Base-by-base conservation (phyloP, 2,888 invertebrate genomes). In the Drosophila stalkeri region DNA sequence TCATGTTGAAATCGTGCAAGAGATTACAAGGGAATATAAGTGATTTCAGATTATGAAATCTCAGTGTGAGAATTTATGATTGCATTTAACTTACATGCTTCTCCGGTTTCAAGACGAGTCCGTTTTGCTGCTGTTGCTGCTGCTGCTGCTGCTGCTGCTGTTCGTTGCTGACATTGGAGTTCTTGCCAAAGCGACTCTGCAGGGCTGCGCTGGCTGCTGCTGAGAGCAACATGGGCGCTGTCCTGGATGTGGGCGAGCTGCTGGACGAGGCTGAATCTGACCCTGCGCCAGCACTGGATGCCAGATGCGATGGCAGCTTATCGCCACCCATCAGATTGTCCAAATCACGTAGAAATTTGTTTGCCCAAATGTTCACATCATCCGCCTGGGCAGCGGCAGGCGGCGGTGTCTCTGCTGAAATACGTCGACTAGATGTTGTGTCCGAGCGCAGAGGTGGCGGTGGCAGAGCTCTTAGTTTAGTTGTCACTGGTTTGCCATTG, bases 291-390 rank as follows among this genome's bases (percentile, higher is more conserved):
- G 61, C 59, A 49, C 78, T 47, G 52, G 72, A 59, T 2, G 72
- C 81, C 63, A 83, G 54, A 59, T 85, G 82, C 62, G 78, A 61
- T 60, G 81, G 81, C 86, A 82, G 77, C 81, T 92, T 92, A 90
- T 92, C 91, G 65, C 69, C 75, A 33, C 90, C 91, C 92, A 93
- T 92, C 91, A 93, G 91, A 86, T 91, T 93, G 86, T 93, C 93
- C 89, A 93, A 90, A 88, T 93, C 93, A 81, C 90, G 92, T 77
- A 93, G 88, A 86, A 93, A 93, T 91, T 92, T 93, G 89, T 92
- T 92, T 83, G 92, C 93, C 93, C 93, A 93, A 87, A 93, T 88
- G 87, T 92, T 92, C 60, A 93, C 92, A 87, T 93, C 93, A 77
- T 92, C 92, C 41, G 77, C 59, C 51, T 70, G 67, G 2, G 12